Percentiles rank a stretch among this genome's conserved stretches.
These are phyloP conservation scores for Spinibarbus caldwelli DNA, from an alignment of 2,797 vertebrate genomes.

Conservation along the genomic window DNA sequence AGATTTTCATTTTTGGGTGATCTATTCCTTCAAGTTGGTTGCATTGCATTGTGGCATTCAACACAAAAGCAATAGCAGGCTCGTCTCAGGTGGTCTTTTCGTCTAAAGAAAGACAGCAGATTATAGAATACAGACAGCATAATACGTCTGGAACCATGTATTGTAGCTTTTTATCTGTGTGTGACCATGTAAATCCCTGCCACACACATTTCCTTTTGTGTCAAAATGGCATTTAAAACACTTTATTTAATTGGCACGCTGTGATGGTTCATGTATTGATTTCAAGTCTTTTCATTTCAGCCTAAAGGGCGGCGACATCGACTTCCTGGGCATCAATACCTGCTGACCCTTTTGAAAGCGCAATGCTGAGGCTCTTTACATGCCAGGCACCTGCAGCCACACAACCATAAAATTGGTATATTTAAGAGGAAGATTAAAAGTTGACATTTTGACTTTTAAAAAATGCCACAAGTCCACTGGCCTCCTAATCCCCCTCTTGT, in stretches of 20 bases:
- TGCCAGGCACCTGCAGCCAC: constrained; percentile 56
- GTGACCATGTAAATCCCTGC: not conserved
- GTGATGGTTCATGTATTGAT: constrained; percentile 28
- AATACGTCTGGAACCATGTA: not conserved
- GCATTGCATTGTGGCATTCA: not conserved
- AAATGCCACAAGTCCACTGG: constrained; percentile 54
- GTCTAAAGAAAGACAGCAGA: not conserved
- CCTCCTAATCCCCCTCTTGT: constrained; percentile 57
- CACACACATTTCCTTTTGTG: not conserved
- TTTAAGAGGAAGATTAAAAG: constrained; percentile 60
- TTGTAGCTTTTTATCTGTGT: not conserved
- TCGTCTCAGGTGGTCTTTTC: not conserved
- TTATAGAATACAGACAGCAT: not conserved
- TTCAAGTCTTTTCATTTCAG: constrained; percentile 19
- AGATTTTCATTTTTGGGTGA: not conserved
- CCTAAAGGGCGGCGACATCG: constrained; percentile 23
- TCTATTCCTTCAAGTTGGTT: not conserved
- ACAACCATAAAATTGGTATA: constrained; percentile 60
- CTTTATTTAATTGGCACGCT: not conserved
- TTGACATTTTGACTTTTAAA: constrained; percentile 64
- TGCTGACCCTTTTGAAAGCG: constrained; percentile 11
- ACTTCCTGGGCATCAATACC: constrained; percentile 22
- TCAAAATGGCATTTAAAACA: constrained; percentile 16
- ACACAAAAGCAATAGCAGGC: not conserved
- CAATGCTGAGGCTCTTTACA: constrained; percentile 36